These are phyloP conservation scores for Ceratina calcarata DNA, from an alignment of 1,140 invertebrate genomes.

Conservation along the genomic window DNA sequence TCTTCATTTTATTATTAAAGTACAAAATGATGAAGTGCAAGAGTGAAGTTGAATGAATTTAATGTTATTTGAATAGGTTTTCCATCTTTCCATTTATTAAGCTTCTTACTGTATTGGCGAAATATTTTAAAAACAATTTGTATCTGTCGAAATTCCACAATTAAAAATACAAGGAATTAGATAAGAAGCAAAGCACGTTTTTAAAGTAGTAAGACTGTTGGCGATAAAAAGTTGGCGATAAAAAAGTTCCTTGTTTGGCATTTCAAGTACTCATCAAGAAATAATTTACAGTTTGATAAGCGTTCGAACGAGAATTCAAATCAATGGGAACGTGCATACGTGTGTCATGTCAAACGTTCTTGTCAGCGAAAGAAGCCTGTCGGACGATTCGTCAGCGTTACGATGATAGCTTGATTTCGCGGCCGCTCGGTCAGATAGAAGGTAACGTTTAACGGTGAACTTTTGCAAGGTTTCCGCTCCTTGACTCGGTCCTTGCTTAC, in stretches of 20 bases:
- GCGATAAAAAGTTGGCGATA: not conserved
- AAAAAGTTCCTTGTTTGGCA: not conserved
- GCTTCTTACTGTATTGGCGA: no score
- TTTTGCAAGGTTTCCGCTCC: conserved; percentile 54
- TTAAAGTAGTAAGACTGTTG: not conserved
- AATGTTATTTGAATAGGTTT: no score
- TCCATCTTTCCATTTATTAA: no score
- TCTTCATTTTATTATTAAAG: no score
- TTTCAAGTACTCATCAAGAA: not conserved
- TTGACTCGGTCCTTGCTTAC: conserved; percentile 49
- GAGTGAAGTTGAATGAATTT: no score
- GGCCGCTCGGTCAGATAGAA: conserved; percentile 8
- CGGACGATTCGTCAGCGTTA: conserved; percentile 4
- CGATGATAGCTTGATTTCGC: conserved; percentile 17
- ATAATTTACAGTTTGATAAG: not conserved
- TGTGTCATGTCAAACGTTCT: not conserved
- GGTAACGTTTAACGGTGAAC: conserved; percentile 33
- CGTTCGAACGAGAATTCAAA: not conserved
- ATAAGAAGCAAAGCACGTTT: no score
- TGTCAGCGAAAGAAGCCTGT: conserved; percentile 11
- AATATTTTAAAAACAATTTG: no score
- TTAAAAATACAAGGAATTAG: no score
- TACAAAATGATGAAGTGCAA: no score
- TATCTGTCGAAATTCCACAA: not conserved
- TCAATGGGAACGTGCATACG: not conserved